Base-by-base conservation (phyloP, 2,888 invertebrate species). In the Ceriagrion tenellum region DNA sequence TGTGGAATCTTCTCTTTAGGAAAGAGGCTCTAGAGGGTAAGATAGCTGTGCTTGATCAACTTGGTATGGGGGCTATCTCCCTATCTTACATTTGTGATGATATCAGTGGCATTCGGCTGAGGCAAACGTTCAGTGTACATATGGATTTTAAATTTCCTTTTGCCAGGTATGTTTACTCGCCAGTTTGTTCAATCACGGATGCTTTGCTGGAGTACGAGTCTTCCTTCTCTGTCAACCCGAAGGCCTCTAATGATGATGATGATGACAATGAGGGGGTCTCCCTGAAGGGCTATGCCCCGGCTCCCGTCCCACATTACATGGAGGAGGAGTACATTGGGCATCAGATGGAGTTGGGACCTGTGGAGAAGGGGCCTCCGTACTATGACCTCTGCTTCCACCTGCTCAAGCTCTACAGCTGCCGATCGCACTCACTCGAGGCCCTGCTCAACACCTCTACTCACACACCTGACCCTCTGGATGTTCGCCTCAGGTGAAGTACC, bases 371-470 rank as follows among this genome's bases (percentile, higher is more conserved):
- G 59, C 95, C 96, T 40, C 81, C 81, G 16, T 96, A 97, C 40
- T 97, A 97, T 95, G 99, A 99, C 97, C 97, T 99, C 0, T 98
- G 99, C 95, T 99, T 98, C 97, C 98, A 99, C 96, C 97, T 99
- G 95, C 96, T 99, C 30, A 98, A 98, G 96, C 97, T 99, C 18
- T 98, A 98, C 96, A 98, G 98, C 3, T 97, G 97, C 95, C 97
- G 97, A 35, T 97, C 97, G 96, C 97, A 98, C 96, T 97, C 98
- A 0, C 96, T 99, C 91, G 98, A 98, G 96, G 97, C 97, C 95
- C 97, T 98, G 16, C 97, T 99, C 12, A 98, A 98, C 96, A 98
- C 99, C 0, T 97, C 98, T 0, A 98, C 98, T 0, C 98, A 98
- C 96, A 98, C 99, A 0, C 97, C 98, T 0, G 98, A 99, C 97